Conservation (phyloP, 2,888 invertebrate genomes). For the Dolichopus griseipennis region DNA sequence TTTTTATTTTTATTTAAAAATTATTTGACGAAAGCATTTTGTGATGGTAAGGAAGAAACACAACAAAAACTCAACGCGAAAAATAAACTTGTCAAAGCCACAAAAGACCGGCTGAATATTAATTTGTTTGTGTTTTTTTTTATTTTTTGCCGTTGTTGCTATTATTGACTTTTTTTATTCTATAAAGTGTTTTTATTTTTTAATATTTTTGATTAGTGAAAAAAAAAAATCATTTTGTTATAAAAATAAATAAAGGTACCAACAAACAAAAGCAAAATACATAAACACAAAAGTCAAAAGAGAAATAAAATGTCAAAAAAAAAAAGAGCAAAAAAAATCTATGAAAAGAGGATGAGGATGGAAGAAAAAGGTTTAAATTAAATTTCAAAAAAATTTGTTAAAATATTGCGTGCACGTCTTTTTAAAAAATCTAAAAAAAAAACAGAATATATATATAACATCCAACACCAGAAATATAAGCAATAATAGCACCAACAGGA, state of each 20-base stretch:
- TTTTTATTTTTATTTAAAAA: too few species aligned
- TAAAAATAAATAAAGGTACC: background rate
- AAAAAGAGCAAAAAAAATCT: background rate
- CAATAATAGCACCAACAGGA: background rate
- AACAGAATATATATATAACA: background rate
- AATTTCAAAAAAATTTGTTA: background rate
- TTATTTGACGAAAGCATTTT: too few species aligned
- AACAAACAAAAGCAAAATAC: too few species aligned
- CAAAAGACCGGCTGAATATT: too few species aligned
- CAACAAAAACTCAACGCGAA: too few species aligned
- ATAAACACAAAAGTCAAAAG: background rate
- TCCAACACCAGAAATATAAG: background rate
- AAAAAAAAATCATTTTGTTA: background rate
- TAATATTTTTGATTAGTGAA: background rate
- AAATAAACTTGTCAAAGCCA: too few species aligned
- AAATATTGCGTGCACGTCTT: constrained; percentile 6
- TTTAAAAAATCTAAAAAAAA: background rate
- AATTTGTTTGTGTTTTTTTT: too few species aligned
- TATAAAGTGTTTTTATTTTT: background rate
- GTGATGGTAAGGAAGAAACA: too few species aligned
- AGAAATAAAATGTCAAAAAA: background rate
- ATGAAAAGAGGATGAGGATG: background rate
- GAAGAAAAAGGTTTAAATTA: background rate
- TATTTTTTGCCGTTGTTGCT: too few species aligned
- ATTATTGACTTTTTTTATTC: too few species aligned